A percentile compares a stretch with the other conserved stretches of the same genome.
Conservation (phyloP, 2,888 invertebrate genomes). For the Epistrophe eligans region DNA sequence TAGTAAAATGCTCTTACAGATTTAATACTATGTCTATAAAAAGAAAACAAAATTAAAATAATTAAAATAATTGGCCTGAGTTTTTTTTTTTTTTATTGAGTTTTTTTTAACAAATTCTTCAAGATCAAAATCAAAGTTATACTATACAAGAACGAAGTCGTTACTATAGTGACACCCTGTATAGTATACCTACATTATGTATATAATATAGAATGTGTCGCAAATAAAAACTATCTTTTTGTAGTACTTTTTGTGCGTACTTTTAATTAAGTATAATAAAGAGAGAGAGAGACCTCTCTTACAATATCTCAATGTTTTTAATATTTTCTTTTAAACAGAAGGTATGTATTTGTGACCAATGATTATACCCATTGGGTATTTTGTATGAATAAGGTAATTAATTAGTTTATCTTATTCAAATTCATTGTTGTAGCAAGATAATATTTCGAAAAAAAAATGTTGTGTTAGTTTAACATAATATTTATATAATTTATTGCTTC, state of each 20-base stretch:
- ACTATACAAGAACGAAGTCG: too few relatives aligned
- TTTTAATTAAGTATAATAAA: neutral
- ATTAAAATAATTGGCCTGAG: too few relatives aligned
- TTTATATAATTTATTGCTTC: constrained; percentile 20
- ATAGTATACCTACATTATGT: too few relatives aligned
- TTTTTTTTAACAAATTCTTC: too few relatives aligned
- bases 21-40: too few relatives aligned
- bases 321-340: neutral
- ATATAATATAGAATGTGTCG: too few relatives aligned
- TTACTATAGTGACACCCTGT: too few relatives aligned
- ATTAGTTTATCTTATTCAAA: neutral
- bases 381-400: neutral
- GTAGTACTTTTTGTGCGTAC: neutral
- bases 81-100: too few relatives aligned
- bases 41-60: too few relatives aligned
- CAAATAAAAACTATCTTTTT: too few relatives aligned
- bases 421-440: neutral
- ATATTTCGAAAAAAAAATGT: neutral
- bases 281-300: neutral
- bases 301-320: neutral
- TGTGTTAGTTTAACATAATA: neutral
- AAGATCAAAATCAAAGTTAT: too few relatives aligned
- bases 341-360: neutral
- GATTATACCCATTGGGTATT: neutral
- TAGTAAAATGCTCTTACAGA: too few relatives aligned